A percentile compares a stretch with the other conserved stretches of the same genome.
phyloP scores from a whole-genome alignment of 2,797 vertebrate species.

The Mus caroli region DNA sequence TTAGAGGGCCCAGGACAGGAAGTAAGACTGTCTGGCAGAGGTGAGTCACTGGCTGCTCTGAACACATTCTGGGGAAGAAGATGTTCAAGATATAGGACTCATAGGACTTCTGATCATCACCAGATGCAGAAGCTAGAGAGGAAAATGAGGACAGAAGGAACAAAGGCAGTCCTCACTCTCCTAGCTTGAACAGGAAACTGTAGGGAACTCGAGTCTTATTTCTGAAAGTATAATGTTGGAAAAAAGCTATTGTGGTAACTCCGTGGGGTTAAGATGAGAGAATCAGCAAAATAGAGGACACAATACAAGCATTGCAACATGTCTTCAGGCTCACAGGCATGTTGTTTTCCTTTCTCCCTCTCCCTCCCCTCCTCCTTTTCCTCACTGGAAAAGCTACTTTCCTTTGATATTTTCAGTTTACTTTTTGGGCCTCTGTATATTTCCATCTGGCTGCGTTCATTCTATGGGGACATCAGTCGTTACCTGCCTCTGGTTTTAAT shows the following conservation, averaged over 20 bases:
- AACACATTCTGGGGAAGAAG: neutral
- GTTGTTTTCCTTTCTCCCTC: neutral
- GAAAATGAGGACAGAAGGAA: neutral
- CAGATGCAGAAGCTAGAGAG: neutral
- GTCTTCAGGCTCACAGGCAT: neutral
- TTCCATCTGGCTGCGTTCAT: slow-evolving; percentile 70
- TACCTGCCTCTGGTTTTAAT: slow-evolving; percentile 78
- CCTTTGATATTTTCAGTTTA: slow-evolving; percentile 60
- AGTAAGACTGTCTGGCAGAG: neutral
- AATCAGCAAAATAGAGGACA: neutral
- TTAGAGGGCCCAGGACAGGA: neutral
- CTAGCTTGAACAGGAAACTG: neutral
- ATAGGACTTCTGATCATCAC: neutral
- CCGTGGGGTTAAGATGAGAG: neutral
- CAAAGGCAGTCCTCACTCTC: neutral
- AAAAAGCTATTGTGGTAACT: neutral
- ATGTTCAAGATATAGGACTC: neutral
- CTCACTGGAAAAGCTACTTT: slow-evolving; percentile 28
- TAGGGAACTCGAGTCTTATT: neutral
- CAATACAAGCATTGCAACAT: neutral
- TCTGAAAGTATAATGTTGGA: slow-evolving; percentile 32
- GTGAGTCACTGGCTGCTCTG: neutral
- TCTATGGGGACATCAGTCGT: slow-evolving; percentile 63
- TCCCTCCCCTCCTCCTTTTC: neutral
- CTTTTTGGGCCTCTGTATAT: slow-evolving; percentile 54